Conservation (phyloP, 2,113 vertebrate species). For the Drymodes brunneopygia region DNA sequence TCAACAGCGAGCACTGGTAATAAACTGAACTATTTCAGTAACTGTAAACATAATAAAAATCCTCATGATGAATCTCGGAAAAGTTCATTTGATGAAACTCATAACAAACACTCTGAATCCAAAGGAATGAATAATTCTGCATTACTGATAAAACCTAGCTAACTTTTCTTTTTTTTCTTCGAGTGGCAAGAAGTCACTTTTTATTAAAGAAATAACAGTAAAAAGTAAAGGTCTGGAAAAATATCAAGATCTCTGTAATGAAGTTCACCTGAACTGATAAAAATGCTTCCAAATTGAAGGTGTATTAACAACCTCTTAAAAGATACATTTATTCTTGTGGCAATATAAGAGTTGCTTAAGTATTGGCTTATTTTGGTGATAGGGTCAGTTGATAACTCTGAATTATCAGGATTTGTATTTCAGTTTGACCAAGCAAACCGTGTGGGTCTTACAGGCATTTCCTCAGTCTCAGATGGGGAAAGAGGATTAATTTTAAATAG, state of each 20-base stretch:
- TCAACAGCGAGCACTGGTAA: background rate
- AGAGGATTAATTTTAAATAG: background rate
- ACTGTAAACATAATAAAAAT: constrained; percentile 22
- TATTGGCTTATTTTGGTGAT: background rate
- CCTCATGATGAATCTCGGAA: background rate
- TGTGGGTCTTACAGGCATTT: background rate
- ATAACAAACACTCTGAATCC: background rate
- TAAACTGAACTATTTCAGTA: constrained; percentile 3
- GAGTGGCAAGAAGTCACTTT: background rate
- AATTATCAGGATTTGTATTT: background rate
- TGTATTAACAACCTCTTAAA: background rate
- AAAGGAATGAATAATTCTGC: background rate
- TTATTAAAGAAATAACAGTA: background rate
- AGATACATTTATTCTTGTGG: background rate
- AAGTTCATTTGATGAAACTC: constrained; percentile 30
- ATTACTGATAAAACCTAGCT: background rate
- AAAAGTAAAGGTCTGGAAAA: background rate
- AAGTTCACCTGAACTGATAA: background rate
- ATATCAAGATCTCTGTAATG: background rate
- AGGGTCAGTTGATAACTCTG: background rate
- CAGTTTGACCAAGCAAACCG: background rate
- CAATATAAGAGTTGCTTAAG: background rate
- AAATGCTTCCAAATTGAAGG: background rate
- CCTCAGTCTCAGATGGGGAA: background rate
- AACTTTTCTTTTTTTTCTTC: background rate